These are phyloP conservation scores for Papilio dardanus DNA, from an alignment of 1,140 invertebrate species.

Conservation along the genomic window DNA sequence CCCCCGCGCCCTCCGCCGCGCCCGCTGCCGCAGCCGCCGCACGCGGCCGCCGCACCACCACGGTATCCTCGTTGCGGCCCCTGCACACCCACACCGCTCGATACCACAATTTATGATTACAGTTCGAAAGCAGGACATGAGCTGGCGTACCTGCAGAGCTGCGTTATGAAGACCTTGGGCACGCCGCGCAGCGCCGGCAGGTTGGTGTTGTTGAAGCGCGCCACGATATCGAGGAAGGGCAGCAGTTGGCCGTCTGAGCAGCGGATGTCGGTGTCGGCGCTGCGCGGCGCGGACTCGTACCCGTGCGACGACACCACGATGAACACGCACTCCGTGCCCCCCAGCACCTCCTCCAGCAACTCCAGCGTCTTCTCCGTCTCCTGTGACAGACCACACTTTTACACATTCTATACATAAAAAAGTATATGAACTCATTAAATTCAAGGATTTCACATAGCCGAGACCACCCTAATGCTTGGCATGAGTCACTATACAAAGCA, in stretches of 20 bases:
- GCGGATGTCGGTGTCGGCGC: slow-evolving; percentile 68
- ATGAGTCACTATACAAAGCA: background rate
- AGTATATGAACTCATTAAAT: too few relatives aligned
- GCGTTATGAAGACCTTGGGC: slow-evolving; percentile 92
- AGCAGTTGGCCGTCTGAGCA: slow-evolving; percentile 76
- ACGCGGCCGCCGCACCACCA: slow-evolving; percentile 35
- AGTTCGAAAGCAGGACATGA: background rate
- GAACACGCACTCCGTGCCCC: slow-evolving; percentile 71
- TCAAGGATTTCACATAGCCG: too few relatives aligned
- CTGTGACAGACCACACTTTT: slow-evolving; percentile 47
- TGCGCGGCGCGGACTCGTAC: slow-evolving; percentile 54
- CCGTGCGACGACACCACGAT: slow-evolving; percentile 80
- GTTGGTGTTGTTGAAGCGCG: slow-evolving; percentile 84
- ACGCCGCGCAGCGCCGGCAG: slow-evolving; percentile 84
- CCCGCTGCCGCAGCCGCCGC: slow-evolving; percentile 34
- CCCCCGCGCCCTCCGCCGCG: slow-evolving; percentile 25
- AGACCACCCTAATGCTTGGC: background rate
- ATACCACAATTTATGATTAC: background rate
- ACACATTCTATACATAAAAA: too few relatives aligned
- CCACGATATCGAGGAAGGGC: slow-evolving; percentile 78
- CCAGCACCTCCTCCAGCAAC: slow-evolving; percentile 52
- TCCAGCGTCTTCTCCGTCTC: slow-evolving; percentile 59
- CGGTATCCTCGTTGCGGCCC: slow-evolving; percentile 46
- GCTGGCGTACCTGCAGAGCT: slow-evolving; percentile 85
- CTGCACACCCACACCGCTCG: slow-evolving; percentile 25